phyloP scores from a whole-genome alignment of 2,797 vertebrate species.

The Amblyopsis hoosieri region DNA sequence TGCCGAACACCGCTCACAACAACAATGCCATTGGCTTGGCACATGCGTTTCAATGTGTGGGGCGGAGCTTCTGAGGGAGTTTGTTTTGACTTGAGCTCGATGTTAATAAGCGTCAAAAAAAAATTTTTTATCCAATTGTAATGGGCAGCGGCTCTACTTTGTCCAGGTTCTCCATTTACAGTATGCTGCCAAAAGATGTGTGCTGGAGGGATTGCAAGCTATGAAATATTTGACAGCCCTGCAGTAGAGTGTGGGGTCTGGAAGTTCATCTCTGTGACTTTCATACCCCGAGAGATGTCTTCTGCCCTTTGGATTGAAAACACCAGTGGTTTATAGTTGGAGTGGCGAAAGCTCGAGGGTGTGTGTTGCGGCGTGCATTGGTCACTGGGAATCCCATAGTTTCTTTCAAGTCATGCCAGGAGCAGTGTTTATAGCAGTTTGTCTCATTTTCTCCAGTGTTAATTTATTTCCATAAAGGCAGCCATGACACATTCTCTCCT shows the following conservation, averaged over 20 bases:
- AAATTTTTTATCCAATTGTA: too few relatives aligned
- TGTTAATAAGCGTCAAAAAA: too few relatives aligned
- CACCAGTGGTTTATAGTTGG: constrained; percentile 51
- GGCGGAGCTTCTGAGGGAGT: too few relatives aligned
- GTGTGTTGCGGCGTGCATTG: constrained; percentile 63
- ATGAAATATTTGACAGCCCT: not conserved
- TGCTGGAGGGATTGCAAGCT: not conserved
- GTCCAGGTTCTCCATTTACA: too few relatives aligned
- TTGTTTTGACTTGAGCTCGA: too few relatives aligned
- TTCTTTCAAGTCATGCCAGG: constrained; percentile 72
- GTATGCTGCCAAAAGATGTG: too few relatives aligned
- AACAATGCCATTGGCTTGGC: too few relatives aligned
- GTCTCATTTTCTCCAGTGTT: constrained; percentile 77
- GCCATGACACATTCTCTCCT: constrained; percentile 78
- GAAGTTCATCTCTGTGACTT: constrained; percentile 25
- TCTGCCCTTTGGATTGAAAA: constrained; percentile 52
- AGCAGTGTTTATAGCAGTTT: constrained; percentile 76
- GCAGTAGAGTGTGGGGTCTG: constrained; percentile 20
- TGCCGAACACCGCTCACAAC: too few relatives aligned
- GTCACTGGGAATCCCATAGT: constrained; percentile 65
- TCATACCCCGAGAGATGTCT: constrained; percentile 38
- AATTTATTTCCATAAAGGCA: constrained; percentile 78
- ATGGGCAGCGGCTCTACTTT: too few relatives aligned
- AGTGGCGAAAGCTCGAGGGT: constrained; percentile 53
- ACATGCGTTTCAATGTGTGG: too few relatives aligned